These are phyloP conservation scores for Elaeidobius kamerunicus DNA, from an alignment of 2,888 invertebrate genomes.

Conservation along the genomic window DNA sequence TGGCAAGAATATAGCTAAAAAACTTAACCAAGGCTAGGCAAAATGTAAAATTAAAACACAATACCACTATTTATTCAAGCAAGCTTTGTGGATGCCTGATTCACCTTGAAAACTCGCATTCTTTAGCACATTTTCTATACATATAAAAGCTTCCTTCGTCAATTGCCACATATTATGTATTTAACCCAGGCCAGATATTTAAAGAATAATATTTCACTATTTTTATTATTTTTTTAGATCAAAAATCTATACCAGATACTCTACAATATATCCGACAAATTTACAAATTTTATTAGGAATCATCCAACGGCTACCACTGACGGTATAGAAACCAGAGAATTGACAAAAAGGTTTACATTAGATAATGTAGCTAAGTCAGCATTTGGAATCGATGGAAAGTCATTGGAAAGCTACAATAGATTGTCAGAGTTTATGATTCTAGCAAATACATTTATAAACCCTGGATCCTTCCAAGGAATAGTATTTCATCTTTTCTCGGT, in stretches of 20 bases:
- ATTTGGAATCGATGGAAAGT: constrained; percentile 49
- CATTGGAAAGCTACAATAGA: constrained; percentile 40
- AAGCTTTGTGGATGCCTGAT: too few species aligned
- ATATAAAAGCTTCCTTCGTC: too few species aligned
- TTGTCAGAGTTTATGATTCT: constrained; percentile 36
- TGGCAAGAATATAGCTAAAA: too few species aligned
- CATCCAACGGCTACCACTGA: constrained; percentile 39
- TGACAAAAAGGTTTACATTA: constrained; percentile 38
- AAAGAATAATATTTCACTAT: too few species aligned
- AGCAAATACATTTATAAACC: constrained; percentile 14
- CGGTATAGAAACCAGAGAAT: constrained; percentile 47
- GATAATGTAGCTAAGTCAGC: constrained; percentile 51
- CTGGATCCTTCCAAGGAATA: not conserved
- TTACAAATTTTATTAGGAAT: constrained; percentile 48
- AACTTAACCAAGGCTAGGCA: too few species aligned
- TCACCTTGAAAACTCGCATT: too few species aligned
- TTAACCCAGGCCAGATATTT: too few species aligned
- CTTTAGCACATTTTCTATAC: too few species aligned
- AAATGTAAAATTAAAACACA: too few species aligned
- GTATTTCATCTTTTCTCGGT: not conserved
- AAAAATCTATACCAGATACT: constrained; percentile 53
- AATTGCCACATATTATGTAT: too few species aligned
- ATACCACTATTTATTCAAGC: too few species aligned
- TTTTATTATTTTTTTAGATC: constrained; percentile 43
- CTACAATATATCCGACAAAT: constrained; percentile 46